Evolutionary conservation across 1,140 invertebrate species (phyloP).

Genomic region (Brachionus rotundiformis): DNA sequence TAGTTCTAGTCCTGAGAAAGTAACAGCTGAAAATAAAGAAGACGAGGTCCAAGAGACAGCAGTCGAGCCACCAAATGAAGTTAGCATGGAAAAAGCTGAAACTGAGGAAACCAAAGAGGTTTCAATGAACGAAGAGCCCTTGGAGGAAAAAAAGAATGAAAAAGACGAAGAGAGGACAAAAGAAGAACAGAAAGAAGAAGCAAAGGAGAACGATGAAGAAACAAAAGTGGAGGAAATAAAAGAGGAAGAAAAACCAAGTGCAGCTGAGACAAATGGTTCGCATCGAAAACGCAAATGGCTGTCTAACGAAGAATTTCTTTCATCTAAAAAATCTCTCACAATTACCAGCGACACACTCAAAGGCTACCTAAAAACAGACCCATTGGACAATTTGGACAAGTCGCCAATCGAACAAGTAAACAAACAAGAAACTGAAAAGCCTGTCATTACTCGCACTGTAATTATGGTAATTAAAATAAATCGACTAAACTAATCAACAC

Average conservation of each 20-base stretch:
- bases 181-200: background rate
- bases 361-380: slow-evolving; percentile 9
- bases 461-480: background rate
- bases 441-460: too few relatives aligned
- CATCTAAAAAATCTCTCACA: slow-evolving; percentile 12
- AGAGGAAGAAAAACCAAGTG: background rate
- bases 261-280: background rate
- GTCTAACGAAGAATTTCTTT: background rate
- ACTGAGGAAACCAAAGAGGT: background rate
- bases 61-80: background rate
- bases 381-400: slow-evolving; percentile 26
- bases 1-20: background rate
- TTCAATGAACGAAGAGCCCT: too few relatives aligned
- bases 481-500: background rate
- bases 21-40: background rate
- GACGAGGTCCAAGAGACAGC: background rate
- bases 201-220: background rate
- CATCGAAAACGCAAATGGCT: slow-evolving; percentile 46
- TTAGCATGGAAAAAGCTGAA: background rate
- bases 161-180: background rate
- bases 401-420: background rate
- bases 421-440: background rate
- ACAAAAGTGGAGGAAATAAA: background rate
- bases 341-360: slow-evolving; percentile 42
- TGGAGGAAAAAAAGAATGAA: background rate